Conservation (phyloP, 2,888 invertebrate genomes). For the Sussaba pulchella region DNA sequence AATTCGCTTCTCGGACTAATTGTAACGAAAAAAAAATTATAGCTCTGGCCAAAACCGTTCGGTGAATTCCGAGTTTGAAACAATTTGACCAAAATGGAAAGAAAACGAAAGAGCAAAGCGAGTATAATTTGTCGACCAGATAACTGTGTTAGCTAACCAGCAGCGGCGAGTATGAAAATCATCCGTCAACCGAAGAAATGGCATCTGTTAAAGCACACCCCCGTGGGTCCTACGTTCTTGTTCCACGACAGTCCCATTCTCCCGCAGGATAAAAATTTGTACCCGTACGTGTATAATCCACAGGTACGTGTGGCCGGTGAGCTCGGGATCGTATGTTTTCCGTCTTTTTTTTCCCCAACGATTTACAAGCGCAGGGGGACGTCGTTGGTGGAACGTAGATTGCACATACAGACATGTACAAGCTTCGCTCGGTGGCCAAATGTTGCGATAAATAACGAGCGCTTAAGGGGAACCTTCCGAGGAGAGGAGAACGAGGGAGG, state of each 20-base stretch:
- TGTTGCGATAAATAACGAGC: constrained; percentile 35
- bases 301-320: background rate
- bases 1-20: too few relatives aligned
- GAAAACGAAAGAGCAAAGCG: background rate
- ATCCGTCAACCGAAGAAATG: constrained; percentile 5
- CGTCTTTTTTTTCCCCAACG: background rate
- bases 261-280: background rate
- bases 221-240: background rate
- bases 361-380: constrained; percentile 31
- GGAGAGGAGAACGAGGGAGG: too few relatives aligned
- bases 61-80: too few relatives aligned
- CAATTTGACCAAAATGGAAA: too few relatives aligned
- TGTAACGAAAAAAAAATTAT: too few relatives aligned
- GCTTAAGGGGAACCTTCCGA: background rate
- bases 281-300: background rate
- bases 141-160: background rate
- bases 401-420: background rate
- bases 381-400: background rate
- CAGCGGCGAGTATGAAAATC: background rate
- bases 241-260: background rate
- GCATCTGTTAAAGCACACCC: background rate
- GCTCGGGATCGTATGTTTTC: background rate
- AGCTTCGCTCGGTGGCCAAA: background rate
- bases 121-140: too few relatives aligned
- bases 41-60: too few relatives aligned